Evolutionary conservation across 2,797 vertebrate species (phyloP), one percentile per base, ranked within the genome.

Genomic region (Botia kubotai): DNA sequence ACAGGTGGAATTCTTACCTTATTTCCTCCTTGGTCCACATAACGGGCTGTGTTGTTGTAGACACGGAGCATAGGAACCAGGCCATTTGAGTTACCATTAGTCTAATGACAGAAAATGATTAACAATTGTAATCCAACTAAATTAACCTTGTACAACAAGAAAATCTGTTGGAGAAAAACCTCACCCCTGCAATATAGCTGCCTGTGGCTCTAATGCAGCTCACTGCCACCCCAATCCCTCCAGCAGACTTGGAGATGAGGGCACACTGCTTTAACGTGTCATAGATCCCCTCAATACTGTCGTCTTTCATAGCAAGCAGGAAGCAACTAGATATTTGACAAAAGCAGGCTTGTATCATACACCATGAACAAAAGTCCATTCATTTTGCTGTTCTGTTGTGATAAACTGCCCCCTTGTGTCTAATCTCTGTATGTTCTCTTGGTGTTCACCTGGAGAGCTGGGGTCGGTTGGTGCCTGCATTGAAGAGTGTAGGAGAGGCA

Each of bases 1-100:
- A 17, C 63, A n/a, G 10, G 17, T n/a, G 6, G 39, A 43, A 39
- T 60, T 13, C 81, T 67, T 86, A 96, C 96, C 95, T 99, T 99
- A 92, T 99, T 99, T 29, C 98, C 98, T 0, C 98, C 98, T 77
- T 99, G 98, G 82, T 99, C 98, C 16, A 99, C 98, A 0, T 99
- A 99, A 0, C 98, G 96, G 0, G 98, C 98, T 0, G 98, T 99
- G 91, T 99, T 99, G 89, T 99, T 99, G 92, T 99, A 99, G 1
- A 99, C 98, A 23, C 98, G 93, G 81, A 99, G 92, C 98, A 99
- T 99, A 0, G 98, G 98, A 2, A 99, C 97, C 0, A 99, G 91
- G 13, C 98, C 98, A 0, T 99, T 99, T 67, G 98, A 99, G 84
- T 97, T 98, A 1, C 98, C 98, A 0, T 99, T 99, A 3, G 98